Evolutionary conservation across 1,140 invertebrate genomes (phyloP).

Genomic region (Ips typographus): DNA sequence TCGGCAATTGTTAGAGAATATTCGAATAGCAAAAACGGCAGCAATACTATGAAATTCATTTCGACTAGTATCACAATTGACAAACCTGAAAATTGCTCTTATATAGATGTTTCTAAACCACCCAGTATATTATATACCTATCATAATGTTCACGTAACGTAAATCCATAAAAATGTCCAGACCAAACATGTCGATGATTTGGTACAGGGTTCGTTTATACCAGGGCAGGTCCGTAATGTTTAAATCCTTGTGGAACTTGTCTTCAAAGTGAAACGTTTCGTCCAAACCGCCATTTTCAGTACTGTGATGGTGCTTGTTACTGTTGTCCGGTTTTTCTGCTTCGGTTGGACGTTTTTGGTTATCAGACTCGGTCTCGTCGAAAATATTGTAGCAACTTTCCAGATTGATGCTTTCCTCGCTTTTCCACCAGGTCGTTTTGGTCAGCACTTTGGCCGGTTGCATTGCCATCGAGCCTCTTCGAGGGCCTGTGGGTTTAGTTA

Average conservation of each 20-base stretch:
- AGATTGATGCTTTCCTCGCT: constrained; percentile 33
- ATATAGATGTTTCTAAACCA: neutral
- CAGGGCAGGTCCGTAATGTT: constrained; percentile 12
- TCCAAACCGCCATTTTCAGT: neutral
- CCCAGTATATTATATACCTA: constrained; percentile 46
- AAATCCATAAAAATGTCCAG: constrained; percentile 66
- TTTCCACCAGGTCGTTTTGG: constrained; percentile 38
- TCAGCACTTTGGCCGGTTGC: constrained; percentile 7
- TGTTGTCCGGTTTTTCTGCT: neutral
- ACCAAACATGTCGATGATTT: constrained; percentile 64
- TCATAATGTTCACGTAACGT: constrained; percentile 66
- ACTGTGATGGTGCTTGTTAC: neutral
- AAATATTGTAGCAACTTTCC: constrained; percentile 36
- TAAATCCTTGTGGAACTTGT: constrained; percentile 30
- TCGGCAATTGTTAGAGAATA: constrained; percentile 59
- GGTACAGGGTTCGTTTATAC: constrained; percentile 52
- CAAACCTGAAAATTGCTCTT: constrained; percentile 51
- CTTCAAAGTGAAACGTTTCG: constrained; percentile 22
- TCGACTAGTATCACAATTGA: constrained; percentile 68
- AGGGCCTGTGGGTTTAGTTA: neutral
- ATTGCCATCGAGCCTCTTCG: neutral
- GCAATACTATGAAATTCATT: constrained; percentile 68
- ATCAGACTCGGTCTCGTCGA: constrained; percentile 24
- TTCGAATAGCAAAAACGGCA: constrained; percentile 67
- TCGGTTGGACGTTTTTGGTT: neutral